A percentile compares a stretch with the other conserved stretches of the same genome.
Evolutionary conservation across 2,113 vertebrate genomes (phyloP).

Genomic region (Esox niger): DNA sequence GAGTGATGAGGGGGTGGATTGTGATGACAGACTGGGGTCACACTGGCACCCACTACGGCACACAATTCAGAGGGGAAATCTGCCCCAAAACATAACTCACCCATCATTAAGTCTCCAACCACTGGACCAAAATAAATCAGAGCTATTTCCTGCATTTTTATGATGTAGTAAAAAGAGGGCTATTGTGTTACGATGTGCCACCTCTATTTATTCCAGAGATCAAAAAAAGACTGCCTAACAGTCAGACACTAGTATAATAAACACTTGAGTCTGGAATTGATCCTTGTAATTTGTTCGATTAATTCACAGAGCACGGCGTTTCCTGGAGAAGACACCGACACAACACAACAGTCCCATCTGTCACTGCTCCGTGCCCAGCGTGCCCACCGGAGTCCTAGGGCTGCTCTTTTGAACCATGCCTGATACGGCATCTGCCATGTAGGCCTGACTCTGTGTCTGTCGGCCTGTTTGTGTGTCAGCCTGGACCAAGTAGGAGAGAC

Average conservation of each 20-base stretch:
- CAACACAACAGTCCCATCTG: constrained; percentile 9
- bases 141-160: constrained; percentile 8
- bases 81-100: constrained; percentile 1
- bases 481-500: constrained; percentile 5
- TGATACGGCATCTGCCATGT: constrained; percentile 5
- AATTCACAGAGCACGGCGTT: not conserved
- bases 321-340: not conserved
- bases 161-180: not conserved
- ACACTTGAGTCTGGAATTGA: not conserved
- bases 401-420: not conserved
- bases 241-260: not conserved
- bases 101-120: not conserved
- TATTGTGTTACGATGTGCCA: not conserved
- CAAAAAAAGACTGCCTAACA: not conserved
- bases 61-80: not conserved
- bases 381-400: not conserved
- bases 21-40: constrained; percentile 3
- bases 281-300: not conserved
- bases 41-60: not conserved
- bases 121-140: not conserved
- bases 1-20: constrained; percentile 35
- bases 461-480: constrained; percentile 4
- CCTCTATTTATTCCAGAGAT: not conserved
- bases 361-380: not conserved
- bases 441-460: no score